These are phyloP conservation scores for Brenthis daphne DNA, from an alignment of 2,888 invertebrate species.

Conservation along the genomic window DNA sequence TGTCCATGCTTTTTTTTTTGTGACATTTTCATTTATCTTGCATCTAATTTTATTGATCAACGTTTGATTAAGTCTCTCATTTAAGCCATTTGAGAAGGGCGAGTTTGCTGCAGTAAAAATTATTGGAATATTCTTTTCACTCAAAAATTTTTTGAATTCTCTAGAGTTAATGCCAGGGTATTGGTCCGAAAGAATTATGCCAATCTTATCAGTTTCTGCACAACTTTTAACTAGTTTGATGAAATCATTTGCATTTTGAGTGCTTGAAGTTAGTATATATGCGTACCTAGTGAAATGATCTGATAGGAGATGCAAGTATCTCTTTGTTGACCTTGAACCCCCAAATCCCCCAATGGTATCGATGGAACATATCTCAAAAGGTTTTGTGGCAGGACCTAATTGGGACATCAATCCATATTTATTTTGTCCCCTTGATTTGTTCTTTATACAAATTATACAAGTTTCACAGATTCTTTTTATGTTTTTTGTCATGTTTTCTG, in stretches of 20 bases:
- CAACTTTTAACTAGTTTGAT: slow-evolving; percentile 17
- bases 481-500: slow-evolving; percentile 31
- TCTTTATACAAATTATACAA: slow-evolving; percentile 23
- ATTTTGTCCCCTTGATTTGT: slow-evolving; percentile 27
- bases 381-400: slow-evolving; percentile 38
- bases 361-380: slow-evolving; percentile 41
- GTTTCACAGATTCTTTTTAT: slow-evolving; percentile 28
- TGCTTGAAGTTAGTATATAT: slow-evolving; percentile 40
- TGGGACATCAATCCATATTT: slow-evolving; percentile 39
- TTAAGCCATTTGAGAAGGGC: slow-evolving; percentile 44
- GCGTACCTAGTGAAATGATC: slow-evolving; percentile 35
- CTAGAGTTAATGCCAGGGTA: slow-evolving; percentile 47
- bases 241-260: slow-evolving; percentile 35
- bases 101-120: slow-evolving; percentile 50
- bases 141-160: slow-evolving; percentile 38
- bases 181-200: slow-evolving; percentile 32
- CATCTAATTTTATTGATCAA: slow-evolving; percentile 48
- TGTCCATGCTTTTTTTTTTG: slow-evolving; percentile 42
- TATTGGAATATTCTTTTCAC: slow-evolving; percentile 38
- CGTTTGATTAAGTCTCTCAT: slow-evolving; percentile 43
- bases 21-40: slow-evolving; percentile 41
- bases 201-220: not conserved
- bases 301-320: slow-evolving; percentile 31
- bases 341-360: slow-evolving; percentile 34
- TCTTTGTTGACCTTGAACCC: slow-evolving; percentile 41